These are phyloP conservation scores for Apis laboriosa DNA, from an alignment of 1,140 invertebrate genomes.

Conservation along the genomic window DNA sequence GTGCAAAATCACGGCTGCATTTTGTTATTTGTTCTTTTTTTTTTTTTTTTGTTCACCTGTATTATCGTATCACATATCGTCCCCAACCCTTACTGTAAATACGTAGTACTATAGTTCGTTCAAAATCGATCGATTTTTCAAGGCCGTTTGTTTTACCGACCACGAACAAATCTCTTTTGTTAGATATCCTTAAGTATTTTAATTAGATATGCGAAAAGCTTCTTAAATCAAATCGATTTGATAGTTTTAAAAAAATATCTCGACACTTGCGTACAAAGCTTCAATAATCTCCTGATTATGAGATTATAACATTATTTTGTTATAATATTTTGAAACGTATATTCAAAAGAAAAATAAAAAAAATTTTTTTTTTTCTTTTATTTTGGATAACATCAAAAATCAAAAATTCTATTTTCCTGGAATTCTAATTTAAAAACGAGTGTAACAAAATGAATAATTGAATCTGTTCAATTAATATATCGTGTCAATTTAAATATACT, in stretches of 20 bases:
- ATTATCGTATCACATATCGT: constrained; percentile 26
- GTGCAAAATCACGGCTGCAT: constrained; percentile 72
- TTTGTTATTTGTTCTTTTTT: constrained; percentile 73
- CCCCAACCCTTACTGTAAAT: constrained; percentile 42
- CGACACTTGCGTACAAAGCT: too few relatives aligned
- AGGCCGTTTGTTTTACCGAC: not conserved
- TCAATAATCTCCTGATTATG: too few relatives aligned
- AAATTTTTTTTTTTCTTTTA: too few relatives aligned
- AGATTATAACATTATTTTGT: too few relatives aligned
- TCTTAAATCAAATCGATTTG: not conserved
- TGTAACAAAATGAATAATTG: too few relatives aligned
- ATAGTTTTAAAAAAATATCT: not conserved
- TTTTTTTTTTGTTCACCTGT: constrained; percentile 30
- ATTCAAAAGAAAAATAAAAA: too few relatives aligned
- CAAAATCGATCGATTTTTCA: constrained; percentile 4
- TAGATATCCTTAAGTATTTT: not conserved
- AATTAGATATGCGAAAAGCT: not conserved
- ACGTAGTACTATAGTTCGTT: not conserved
- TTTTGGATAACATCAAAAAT: too few relatives aligned
- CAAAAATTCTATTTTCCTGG: too few relatives aligned
- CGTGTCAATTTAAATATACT: too few relatives aligned
- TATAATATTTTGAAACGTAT: too few relatives aligned
- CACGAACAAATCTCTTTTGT: not conserved
- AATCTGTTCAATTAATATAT: too few relatives aligned
- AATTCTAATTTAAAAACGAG: too few relatives aligned